Percentiles rank a stretch among this genome's conserved stretches.
These are phyloP conservation scores for Myotis planiceps DNA, from an alignment of 2,797 vertebrate species.

Conservation along the genomic window DNA sequence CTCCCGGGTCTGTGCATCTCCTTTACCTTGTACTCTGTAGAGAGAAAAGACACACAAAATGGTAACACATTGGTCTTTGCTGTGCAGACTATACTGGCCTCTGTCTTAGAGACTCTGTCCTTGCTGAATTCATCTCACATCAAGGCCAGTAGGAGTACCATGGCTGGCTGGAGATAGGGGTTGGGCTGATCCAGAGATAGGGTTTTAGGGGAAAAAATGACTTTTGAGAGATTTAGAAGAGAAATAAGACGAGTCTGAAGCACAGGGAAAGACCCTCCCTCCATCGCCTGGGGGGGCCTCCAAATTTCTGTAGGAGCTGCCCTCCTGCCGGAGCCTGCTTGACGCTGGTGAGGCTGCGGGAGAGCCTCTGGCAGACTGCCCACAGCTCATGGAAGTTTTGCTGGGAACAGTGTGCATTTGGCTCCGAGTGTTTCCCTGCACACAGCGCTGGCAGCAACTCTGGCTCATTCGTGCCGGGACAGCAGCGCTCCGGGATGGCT, in stretches of 20 bases:
- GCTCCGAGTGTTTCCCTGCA: conserved; percentile 17
- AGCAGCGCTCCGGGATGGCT: not conserved
- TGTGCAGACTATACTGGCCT: rapidly evolving
- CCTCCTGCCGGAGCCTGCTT: not conserved
- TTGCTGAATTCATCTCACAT: not conserved
- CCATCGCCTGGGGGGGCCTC: too few species aligned
- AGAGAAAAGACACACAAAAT: conserved; percentile 78
- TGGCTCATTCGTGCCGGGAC: not conserved
- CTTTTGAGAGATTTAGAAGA: not conserved
- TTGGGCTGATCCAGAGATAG: not conserved
- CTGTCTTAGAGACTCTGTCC: not conserved
- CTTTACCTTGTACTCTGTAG: conserved; percentile 96
- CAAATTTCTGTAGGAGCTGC: not conserved
- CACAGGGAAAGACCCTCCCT: not conserved
- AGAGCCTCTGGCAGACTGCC: not conserved
- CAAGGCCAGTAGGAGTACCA: not conserved
- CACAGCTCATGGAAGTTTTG: not conserved
- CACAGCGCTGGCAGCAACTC: not conserved
- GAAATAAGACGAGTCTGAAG: not conserved
- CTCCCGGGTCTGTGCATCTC: not conserved
- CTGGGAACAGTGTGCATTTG: conserved; percentile 12
- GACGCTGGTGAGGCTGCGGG: not conserved
- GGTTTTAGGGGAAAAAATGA: not conserved
- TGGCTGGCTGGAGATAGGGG: not conserved
- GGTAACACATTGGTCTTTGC: not conserved